Evolutionary conservation across 2,888 invertebrate genomes (phyloP), one percentile per base, ranked within the genome.

Genomic region (Chromoteleia sp.): DNA sequence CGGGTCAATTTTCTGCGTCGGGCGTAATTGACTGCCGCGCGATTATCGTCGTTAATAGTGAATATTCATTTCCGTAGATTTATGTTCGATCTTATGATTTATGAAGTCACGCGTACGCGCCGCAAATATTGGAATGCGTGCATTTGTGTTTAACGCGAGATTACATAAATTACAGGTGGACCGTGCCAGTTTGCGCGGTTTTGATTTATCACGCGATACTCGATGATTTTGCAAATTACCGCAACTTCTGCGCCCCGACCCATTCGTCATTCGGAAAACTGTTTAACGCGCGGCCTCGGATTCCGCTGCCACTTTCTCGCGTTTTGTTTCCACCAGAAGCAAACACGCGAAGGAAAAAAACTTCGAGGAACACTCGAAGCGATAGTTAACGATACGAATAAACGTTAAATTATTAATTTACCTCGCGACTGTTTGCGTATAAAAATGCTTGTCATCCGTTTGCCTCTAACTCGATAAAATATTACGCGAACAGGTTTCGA

Each of bases 151-250:
- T 67, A 63, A 63, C 80, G 52, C 45, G 41, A 74, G 61, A 73
- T 67, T 74, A 68, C 74, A 74, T 75, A 63, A 80, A 80, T 80
- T 74, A 61, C 59, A 63, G 67, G 54, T 63, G 45, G 25, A 45
- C 39, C 52, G 21, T 7, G 52, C 59, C 14, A 54, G 39, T 61
- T 68, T 29, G 36, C 39, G 50, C 25, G 50, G 39, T 45, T 70
- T 67, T 74, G 63, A 75, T 80, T 80, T 75, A 80, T 80, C 63
- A 36, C 15, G 25, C 41, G 59, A 68, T 39, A 39, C 25, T 59
- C 50, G 58, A 67, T 73, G 68, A 80, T 74, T 80, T 74, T 14
- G 59, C 41, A 25, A 68, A 68, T 59, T 8, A 50, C 52, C 19
- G 58, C 19, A 48, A 39, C 50, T 36, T 39, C 14, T n/a, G n/a